Evolutionary conservation across 2,113 vertebrate species (phyloP).

Genomic region (Solenodon paradoxus): DNA sequence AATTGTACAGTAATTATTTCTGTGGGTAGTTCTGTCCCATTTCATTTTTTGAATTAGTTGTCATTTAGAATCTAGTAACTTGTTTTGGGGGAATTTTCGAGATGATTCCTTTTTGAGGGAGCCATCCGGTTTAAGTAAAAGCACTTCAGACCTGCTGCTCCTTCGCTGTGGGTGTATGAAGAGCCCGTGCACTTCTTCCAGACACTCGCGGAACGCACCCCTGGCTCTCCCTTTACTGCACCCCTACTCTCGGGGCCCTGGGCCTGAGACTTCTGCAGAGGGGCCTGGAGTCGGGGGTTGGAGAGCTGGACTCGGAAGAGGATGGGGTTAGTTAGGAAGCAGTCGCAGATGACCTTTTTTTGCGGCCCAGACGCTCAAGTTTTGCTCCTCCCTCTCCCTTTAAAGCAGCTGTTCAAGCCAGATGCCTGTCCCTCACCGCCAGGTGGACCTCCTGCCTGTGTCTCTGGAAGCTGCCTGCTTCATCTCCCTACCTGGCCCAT

Average conservation of each 20-base stretch:
- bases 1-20: not conserved
- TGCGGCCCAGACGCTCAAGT: not conserved
- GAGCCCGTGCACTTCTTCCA: not conserved
- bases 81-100: not conserved
- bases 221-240: not conserved
- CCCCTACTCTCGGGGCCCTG: not conserved
- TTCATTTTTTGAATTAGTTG: constrained; percentile 35
- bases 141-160: not conserved
- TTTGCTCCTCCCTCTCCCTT: not conserved
- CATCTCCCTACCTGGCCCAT: not conserved
- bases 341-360: not conserved
- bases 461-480: not conserved
- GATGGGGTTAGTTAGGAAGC: not conserved
- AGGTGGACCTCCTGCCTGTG: not conserved
- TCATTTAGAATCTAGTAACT: not conserved
- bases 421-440: not conserved
- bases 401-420: not conserved
- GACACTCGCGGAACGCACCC: not conserved
- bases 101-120: not conserved
- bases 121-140: not conserved
- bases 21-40: not conserved
- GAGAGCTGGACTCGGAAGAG: not conserved
- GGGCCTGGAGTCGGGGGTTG: not conserved
- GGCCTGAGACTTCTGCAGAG: not conserved
- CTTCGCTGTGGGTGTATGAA: not conserved